Evolutionary conservation across 2,888 invertebrate species (phyloP), one percentile per base, ranked within the genome.

Genomic region (Smittia aterrima): DNA sequence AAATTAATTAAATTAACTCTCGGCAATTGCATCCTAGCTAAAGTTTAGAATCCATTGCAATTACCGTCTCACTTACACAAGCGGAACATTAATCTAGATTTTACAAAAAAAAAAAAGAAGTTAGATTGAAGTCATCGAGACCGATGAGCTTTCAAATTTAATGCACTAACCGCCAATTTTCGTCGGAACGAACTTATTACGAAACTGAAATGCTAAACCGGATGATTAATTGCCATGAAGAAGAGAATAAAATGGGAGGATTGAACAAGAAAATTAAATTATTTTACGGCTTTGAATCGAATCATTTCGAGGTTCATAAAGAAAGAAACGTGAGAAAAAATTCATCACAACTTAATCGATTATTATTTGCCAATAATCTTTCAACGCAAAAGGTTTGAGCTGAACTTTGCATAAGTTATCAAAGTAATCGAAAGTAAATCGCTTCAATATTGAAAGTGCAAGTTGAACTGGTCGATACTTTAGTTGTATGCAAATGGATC

Each of bases 211-310:
- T 58, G 58, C 58, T 58, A 58, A 58, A 13, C 22, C 9, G 9
- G 9, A 58, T 58, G 58, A 58, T 58, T 58, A 58, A 58, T 58
- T 58, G 58, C 58, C 22, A 58, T 22, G 58, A 47, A n/a, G n/a
- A 47, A n/a, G 16, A 16, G 47, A 58, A 58, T 9, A 13, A 58
- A 58, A 58, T 58, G 9, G 18, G 58, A 58, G 58, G 58, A 58
- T 58, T 6, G 58, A 13, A 13, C 22, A 22, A 18, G 58, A 18
- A 22, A 58, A 58, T 58, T 22, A 22, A 58, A 58, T 58, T 58
- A 58, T 20, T 58, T 3, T 58, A 13, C 7, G n/a, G 58, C 58
- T 18, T 20, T 58, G 58, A 22, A 22, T 58, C 22, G 22, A 58
- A 58, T 22, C 4, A 22, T 58, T 58, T 58, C 22, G 58, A 47